These are phyloP conservation scores for Lepus oiostolus DNA, from an alignment of 2,797 vertebrate species.

Conservation along the genomic window DNA sequence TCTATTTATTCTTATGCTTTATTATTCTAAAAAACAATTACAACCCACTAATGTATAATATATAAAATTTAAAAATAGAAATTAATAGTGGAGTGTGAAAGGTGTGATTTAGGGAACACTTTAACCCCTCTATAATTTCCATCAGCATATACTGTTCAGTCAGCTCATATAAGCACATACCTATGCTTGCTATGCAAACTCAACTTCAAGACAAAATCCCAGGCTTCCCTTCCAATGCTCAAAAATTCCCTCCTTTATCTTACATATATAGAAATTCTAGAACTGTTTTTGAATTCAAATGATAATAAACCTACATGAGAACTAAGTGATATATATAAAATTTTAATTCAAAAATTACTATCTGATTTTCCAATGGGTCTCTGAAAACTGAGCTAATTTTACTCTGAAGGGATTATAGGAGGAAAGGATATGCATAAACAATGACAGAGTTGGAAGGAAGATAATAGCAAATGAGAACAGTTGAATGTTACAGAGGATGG, in stretches of 20 bases:
- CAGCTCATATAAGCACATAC: not conserved
- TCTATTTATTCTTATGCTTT: not conserved
- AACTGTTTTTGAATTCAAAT: not conserved
- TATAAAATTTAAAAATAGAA: conserved; percentile 8
- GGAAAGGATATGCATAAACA: not conserved
- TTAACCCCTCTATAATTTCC: not conserved
- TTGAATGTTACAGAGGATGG: not conserved
- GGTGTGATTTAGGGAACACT: not conserved
- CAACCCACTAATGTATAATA: not conserved
- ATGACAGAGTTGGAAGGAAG: not conserved
- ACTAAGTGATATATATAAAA: not conserved
- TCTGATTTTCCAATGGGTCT: not conserved
- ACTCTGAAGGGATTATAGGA: not conserved
- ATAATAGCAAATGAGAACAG: not conserved
- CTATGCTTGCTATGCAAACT: not conserved
- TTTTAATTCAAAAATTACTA: not conserved
- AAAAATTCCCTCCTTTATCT: not conserved
- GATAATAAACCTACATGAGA: not conserved
- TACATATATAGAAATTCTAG: not conserved
- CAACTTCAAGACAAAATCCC: not conserved
- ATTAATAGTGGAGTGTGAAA: not conserved
- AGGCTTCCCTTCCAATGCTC: not conserved
- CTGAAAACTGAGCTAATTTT: not conserved
- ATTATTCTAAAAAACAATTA: conserved; percentile 17
- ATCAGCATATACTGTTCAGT: not conserved